A percentile compares a stretch with the other conserved stretches of the same genome.
Evolutionary conservation across 2,113 vertebrate species (phyloP).

Genomic region (Alectura lathami): DNA sequence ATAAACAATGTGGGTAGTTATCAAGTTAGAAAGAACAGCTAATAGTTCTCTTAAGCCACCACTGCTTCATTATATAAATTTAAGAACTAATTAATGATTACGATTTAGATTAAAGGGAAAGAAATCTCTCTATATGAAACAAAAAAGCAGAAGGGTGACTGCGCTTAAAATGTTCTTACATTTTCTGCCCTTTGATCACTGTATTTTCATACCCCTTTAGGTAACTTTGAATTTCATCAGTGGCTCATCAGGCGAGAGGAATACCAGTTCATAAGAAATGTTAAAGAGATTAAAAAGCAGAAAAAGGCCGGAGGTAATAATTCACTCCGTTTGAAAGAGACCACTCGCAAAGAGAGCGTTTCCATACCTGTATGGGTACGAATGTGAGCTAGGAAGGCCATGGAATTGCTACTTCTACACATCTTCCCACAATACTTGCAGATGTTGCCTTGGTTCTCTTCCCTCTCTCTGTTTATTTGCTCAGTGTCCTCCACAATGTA

Average conservation of each 20-base stretch:
- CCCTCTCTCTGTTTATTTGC: slow-evolving; percentile 95
- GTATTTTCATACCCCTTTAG: neutral
- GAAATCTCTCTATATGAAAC: neutral
- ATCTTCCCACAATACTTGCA: slow-evolving; percentile 97
- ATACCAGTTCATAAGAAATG: neutral
- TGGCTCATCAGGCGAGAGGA: neutral
- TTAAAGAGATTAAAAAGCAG: neutral
- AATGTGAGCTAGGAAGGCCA: slow-evolving; percentile 96
- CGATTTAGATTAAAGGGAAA: neutral
- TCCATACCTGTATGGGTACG: slow-evolving; percentile 95
- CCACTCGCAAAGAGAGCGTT: neutral
- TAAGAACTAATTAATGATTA: slow-evolving; percentile 40
- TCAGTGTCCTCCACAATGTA: slow-evolving; percentile 96
- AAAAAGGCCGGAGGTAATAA: neutral
- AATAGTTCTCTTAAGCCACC: neutral
- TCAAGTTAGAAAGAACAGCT: slow-evolving; percentile 23
- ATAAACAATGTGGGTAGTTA: neutral
- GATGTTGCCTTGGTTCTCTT: slow-evolving; percentile 95
- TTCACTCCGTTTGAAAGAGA: neutral
- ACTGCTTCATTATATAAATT: neutral
- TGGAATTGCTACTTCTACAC: slow-evolving; percentile 98
- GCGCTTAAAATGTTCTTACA: neutral
- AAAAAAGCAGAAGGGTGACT: slow-evolving; percentile 14
- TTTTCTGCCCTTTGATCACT: neutral
- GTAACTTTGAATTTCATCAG: neutral